phyloP scores from a whole-genome alignment of 2,888 invertebrate species.

The Melangyna quadrimaculata region DNA sequence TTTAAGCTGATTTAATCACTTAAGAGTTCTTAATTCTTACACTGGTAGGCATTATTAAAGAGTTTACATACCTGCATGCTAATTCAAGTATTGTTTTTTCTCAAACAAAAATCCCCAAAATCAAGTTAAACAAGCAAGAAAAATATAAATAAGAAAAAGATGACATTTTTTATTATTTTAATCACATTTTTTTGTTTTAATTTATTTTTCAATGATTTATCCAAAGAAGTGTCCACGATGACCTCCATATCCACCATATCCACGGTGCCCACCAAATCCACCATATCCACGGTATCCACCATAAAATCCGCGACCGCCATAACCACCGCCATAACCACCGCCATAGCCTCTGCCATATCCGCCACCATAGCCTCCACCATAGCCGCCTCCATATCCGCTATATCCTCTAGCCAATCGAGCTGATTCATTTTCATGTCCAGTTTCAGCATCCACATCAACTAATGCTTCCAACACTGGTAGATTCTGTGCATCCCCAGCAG shows the following conservation, averaged over 20 bases:
- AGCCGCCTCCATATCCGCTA: no score
- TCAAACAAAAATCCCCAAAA: no score
- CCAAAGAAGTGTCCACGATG: slow-evolving; percentile 39
- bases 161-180: no score
- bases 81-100: no score
- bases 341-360: slow-evolving; percentile 38
- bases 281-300: slow-evolving; percentile 30
- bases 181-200: no score
- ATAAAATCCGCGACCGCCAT: slow-evolving; percentile 40
- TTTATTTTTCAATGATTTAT: no score
- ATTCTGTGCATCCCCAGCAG: slow-evolving; percentile 30
- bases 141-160: no score
- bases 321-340: slow-evolving; percentile 73
- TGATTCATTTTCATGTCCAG: slow-evolving; percentile 74
- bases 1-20: no score
- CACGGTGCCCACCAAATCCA: slow-evolving; percentile 57
- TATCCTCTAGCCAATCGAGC: slow-evolving; percentile 73
- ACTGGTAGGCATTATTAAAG: no score
- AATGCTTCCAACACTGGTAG: slow-evolving; percentile 29
- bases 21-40: no score
- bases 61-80: no score
- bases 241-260: slow-evolving; percentile 53
- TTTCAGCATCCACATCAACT: slow-evolving; percentile 68
- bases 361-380: slow-evolving; percentile 45
- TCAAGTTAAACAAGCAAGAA: no score